Conservation (phyloP, 2,797 vertebrate genomes). For the Anas flavirostris region DNA sequence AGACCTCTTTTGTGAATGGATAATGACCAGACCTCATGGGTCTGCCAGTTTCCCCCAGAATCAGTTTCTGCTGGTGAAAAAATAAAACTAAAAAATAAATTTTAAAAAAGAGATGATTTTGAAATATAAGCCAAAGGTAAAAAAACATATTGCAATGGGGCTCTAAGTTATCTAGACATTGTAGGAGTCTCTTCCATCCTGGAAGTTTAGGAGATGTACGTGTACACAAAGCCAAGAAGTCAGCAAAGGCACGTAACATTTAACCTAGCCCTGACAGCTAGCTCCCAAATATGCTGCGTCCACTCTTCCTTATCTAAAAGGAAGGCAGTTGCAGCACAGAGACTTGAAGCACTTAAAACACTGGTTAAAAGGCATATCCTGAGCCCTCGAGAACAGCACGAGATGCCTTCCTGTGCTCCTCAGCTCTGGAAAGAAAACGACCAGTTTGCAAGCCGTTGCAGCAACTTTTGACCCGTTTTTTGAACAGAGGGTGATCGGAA, state of each 20-base stretch:
- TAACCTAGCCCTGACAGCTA: background rate
- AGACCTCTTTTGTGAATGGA: background rate
- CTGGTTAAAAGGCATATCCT: constrained; percentile 2
- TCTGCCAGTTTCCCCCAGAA: background rate
- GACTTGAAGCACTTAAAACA: background rate
- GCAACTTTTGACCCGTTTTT: background rate
- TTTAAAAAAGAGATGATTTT: background rate
- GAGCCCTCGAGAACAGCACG: background rate
- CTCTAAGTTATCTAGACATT: background rate
- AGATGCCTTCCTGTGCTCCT: fast-evolving
- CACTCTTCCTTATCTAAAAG: constrained; percentile 34
- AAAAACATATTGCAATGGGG: background rate
- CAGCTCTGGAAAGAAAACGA: background rate
- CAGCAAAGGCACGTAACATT: background rate
- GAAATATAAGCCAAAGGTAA: background rate
- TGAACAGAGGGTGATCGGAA: background rate
- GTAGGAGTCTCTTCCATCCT: background rate
- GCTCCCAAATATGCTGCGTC: background rate
- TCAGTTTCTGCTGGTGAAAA: fast-evolving
- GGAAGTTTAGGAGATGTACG: background rate
- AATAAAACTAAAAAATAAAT: background rate
- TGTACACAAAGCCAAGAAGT: background rate
- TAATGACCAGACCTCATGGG: background rate
- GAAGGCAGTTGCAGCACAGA: background rate
- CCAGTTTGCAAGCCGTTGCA: background rate